Evolutionary conservation across 2,113 vertebrate species (phyloP).

Genomic region (Okapia johnstoni): DNA sequence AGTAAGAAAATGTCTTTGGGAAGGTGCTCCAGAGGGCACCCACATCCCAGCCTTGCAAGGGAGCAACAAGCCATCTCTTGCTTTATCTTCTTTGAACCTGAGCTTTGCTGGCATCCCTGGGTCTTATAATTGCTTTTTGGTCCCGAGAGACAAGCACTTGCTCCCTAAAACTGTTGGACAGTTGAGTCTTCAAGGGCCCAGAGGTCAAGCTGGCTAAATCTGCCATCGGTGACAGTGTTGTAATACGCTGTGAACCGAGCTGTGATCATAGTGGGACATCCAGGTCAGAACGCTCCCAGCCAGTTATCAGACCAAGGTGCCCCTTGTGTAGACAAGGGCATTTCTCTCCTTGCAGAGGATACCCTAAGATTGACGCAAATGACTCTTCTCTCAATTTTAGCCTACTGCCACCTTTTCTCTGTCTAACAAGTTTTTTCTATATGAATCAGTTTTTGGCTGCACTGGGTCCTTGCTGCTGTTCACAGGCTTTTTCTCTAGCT

Average conservation of each 20-base stretch:
- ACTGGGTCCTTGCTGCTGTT: neutral
- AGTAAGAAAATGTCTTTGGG: neutral
- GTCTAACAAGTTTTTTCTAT: neutral
- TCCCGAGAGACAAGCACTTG: fast-evolving
- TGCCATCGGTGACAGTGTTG: fast-evolving
- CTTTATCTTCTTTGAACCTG: fast-evolving
- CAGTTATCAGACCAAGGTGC: fast-evolving
- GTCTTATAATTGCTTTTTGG: neutral
- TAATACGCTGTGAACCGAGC: neutral
- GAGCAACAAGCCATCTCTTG: neutral
- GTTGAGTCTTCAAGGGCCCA: fast-evolving
- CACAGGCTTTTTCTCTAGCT: neutral
- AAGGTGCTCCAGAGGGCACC: neutral
- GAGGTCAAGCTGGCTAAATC: no score
- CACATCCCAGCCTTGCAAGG: fast-evolving
- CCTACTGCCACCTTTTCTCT: neutral
- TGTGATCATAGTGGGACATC: fast-evolving
- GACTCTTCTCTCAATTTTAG: neutral
- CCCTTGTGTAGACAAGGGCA: fast-evolving
- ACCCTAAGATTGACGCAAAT: fast-evolving
- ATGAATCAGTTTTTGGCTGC: neutral
- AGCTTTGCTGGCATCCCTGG: fast-evolving
- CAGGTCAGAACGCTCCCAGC: fast-evolving
- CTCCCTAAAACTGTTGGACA: fast-evolving
- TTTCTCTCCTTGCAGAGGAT: neutral